Evolutionary conservation across 2,797 vertebrate genomes (phyloP).

Genomic region (Ispidina lecontei): DNA sequence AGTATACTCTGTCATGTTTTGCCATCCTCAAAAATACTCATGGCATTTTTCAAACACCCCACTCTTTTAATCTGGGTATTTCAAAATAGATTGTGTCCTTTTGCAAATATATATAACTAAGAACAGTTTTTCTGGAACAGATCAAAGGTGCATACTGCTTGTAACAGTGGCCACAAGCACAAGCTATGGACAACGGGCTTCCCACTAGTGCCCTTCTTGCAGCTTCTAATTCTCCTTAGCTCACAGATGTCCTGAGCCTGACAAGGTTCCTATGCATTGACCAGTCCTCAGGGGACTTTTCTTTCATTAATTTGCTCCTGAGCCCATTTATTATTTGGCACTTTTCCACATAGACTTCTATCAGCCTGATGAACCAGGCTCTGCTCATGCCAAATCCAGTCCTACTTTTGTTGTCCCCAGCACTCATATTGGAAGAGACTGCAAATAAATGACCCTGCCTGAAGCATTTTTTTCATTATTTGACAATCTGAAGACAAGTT

Average conservation of each 20-base stretch:
- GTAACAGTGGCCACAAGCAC: not conserved
- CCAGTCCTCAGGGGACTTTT: not conserved
- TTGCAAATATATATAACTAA: not conserved
- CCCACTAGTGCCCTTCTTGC: accelerated
- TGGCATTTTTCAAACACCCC: not conserved
- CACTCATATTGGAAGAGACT: not conserved
- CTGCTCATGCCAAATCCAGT: not conserved
- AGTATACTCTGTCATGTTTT: not conserved
- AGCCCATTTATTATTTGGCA: not conserved
- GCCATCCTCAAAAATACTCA: not conserved
- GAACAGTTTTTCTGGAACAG: not conserved
- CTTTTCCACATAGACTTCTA: not conserved
- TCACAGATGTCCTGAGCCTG: not conserved
- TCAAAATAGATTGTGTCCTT: not conserved
- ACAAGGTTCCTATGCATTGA: not conserved
- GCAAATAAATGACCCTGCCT: not conserved
- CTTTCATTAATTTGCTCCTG: not conserved
- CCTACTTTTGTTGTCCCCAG: accelerated
- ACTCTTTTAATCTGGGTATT: not conserved
- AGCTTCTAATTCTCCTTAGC: not conserved
- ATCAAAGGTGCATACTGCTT: not conserved
- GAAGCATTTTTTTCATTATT: not conserved
- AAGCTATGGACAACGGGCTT: not conserved
- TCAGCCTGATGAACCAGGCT: not conserved
- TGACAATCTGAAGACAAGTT: not conserved